A percentile compares a stretch with the other conserved stretches of the same genome.
Evolutionary conservation across 2,888 invertebrate species (phyloP).

Genomic region (Choreutis nemorana): DNA sequence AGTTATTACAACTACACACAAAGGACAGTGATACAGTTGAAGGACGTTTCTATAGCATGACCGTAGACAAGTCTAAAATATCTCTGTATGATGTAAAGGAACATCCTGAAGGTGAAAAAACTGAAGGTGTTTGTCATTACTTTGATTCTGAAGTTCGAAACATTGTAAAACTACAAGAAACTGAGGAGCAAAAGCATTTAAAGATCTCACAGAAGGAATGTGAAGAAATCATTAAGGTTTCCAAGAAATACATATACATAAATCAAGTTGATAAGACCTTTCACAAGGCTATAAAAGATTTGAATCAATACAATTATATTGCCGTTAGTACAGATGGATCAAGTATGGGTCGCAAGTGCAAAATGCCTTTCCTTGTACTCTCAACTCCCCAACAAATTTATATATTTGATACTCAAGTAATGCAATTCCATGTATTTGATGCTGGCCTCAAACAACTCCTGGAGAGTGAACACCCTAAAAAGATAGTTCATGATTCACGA

Average conservation of each 20-base stretch:
- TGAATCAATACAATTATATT: conserved; percentile 36
- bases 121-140: conserved; percentile 45
- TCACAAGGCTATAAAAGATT: conserved; percentile 44
- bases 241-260: conserved; percentile 50
- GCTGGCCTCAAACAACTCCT: conserved; percentile 54
- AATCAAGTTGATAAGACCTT: conserved; percentile 52
- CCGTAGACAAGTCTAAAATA: conserved; percentile 49
- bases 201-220: conserved; percentile 49
- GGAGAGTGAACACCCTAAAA: conserved; percentile 48
- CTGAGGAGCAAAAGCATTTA: conserved; percentile 31
- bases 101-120: conserved; percentile 27
- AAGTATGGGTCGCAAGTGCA: conserved; percentile 56
- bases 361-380: conserved; percentile 51
- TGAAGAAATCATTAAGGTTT: conserved; percentile 42
- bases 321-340: conserved; percentile 53
- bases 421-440: conserved; percentile 56
- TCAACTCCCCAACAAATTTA: conserved; percentile 53
- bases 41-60: conserved; percentile 53
- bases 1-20: conserved; percentile 52
- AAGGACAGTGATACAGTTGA: conserved; percentile 47
- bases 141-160: conserved; percentile 47
- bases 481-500: conserved; percentile 69
- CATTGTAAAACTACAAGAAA: conserved; percentile 43
- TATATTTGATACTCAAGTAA: conserved; percentile 57
- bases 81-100: conserved; percentile 51